Percentiles rank a stretch among this genome's conserved stretches.
These are phyloP conservation scores for Meteorus cinctellus DNA, from an alignment of 2,888 invertebrate genomes.

Conservation along the genomic window DNA sequence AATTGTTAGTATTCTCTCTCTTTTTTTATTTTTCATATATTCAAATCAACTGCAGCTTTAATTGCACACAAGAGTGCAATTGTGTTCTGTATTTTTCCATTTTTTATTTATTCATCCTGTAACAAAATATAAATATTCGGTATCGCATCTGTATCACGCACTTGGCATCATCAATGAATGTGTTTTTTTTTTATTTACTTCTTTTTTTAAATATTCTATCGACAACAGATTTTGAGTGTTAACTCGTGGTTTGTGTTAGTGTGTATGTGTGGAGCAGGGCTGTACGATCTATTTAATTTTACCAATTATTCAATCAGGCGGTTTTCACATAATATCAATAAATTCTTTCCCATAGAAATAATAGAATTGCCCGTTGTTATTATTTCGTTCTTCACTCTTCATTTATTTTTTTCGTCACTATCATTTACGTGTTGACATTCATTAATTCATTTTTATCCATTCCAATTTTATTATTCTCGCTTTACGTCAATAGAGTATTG, in stretches of 20 bases:
- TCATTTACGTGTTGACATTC: conserved; percentile 16
- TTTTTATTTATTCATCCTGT: conserved; percentile 66
- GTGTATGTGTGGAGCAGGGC: conserved; percentile 16
- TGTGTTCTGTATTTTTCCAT: conserved; percentile 51
- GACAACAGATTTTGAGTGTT: background rate
- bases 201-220: conserved; percentile 36
- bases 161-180: conserved; percentile 63
- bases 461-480: conserved; percentile 36
- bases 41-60: conserved; percentile 63
- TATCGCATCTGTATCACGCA: conserved; percentile 66
- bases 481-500: conserved; percentile 33
- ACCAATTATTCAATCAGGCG: conserved; percentile 25
- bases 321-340: conserved; percentile 16
- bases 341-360: conserved; percentile 21
- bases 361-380: conserved; percentile 15
- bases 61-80: conserved; percentile 4
- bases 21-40: conserved; percentile 20
- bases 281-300: conserved; percentile 6
- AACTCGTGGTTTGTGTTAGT: conserved; percentile 4
- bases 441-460: conserved; percentile 40
- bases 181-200: conserved; percentile 28
- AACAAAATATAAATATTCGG: conserved; percentile 73
- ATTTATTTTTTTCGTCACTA: conserved; percentile 11
- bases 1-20: background rate
- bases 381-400: background rate